phyloP scores from a whole-genome alignment of 2,888 invertebrate species.

The Boloria selene region DNA sequence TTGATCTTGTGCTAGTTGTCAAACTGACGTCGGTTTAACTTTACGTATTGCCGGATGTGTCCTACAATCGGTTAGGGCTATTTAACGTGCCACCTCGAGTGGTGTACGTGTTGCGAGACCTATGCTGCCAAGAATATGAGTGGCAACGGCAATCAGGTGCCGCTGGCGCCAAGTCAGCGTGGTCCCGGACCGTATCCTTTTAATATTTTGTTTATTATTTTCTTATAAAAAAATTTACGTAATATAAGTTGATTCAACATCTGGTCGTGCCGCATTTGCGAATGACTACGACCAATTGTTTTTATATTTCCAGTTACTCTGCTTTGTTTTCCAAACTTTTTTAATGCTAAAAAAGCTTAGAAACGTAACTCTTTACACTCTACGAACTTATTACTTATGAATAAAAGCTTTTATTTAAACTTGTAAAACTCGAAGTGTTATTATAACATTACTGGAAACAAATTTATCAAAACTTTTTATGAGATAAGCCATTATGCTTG shows the following conservation, averaged over 20 bases:
- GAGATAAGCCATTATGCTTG: no score
- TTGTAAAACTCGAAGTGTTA: no score
- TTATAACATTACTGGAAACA: no score
- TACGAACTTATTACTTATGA: neutral
- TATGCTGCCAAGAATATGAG: constrained; percentile 84
- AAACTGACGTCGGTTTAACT: constrained; percentile 72
- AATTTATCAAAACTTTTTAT: no score
- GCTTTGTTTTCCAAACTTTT: neutral
- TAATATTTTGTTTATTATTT: constrained; percentile 47
- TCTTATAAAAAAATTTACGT: constrained; percentile 70
- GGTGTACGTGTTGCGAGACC: constrained; percentile 83
- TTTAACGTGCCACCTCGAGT: constrained; percentile 84
- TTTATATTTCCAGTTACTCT: constrained; percentile 24
- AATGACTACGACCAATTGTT: constrained; percentile 42
- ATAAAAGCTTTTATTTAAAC: neutral
- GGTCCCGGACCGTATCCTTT: constrained; percentile 84
- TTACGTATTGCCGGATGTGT: constrained; percentile 81
- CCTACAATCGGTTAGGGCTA: constrained; percentile 80
- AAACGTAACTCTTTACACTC: neutral
- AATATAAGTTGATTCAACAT: constrained; percentile 75
- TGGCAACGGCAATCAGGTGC: constrained; percentile 85
- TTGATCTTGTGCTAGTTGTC: constrained; percentile 74
- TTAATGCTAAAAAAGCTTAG: neutral
- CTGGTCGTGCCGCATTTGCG: constrained; percentile 68
- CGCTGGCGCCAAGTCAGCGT: constrained; percentile 83